Evolutionary conservation across 92 coral and sea anemone genomes (phyloP).

Genomic region (Nematostella vectensis): DNA sequence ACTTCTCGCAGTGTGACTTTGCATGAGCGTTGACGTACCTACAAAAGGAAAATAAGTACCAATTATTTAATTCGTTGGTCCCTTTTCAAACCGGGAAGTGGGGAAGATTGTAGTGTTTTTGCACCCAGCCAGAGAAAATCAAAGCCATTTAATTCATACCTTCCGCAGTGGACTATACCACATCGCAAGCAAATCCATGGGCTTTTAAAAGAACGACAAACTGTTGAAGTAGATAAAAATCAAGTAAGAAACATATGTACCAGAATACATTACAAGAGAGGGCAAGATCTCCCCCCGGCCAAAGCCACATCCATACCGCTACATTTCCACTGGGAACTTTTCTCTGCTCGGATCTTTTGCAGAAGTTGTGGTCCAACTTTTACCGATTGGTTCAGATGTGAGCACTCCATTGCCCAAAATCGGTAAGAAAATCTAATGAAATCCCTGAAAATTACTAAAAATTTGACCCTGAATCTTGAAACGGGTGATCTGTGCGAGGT

Average conservation of each 20-base stretch:
- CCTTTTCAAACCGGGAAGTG: too few relatives aligned
- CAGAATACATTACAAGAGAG: too few relatives aligned
- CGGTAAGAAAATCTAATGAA: too few relatives aligned
- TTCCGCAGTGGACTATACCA: slow-evolving; percentile 86
- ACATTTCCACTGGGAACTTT: slow-evolving; percentile 78
- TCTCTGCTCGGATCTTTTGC: slow-evolving; percentile 69
- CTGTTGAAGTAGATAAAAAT: slow-evolving; percentile 33
- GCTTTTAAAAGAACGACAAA: slow-evolving; percentile 87
- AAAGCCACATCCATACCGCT: slow-evolving; percentile 47
- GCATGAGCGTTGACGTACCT: slow-evolving; percentile 99
- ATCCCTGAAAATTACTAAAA: too few relatives aligned
- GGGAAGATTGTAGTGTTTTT: too few relatives aligned
- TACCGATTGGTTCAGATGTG: slow-evolving; percentile 84
- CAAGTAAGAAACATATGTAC: slow-evolving; percentile 2
- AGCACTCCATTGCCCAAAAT: slow-evolving; percentile 99
- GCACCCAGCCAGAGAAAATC: too few relatives aligned
- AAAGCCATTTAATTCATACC: slow-evolving; percentile 62
- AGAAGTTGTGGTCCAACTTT: slow-evolving; percentile 71
- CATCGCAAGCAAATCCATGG: slow-evolving; percentile 96
- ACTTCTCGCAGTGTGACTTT: slow-evolving; percentile 73
- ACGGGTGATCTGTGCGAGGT: slow-evolving; percentile 42
- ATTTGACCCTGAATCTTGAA: slow-evolving; percentile 27
- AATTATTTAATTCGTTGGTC: too few relatives aligned
- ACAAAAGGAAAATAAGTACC: slow-evolving; percentile 9
- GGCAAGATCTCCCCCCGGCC: too few relatives aligned